Evolutionary conservation across 2,797 vertebrate genomes (phyloP), one percentile per base, ranked within the genome.

Genomic region (Pipistrellus nathusii): DNA sequence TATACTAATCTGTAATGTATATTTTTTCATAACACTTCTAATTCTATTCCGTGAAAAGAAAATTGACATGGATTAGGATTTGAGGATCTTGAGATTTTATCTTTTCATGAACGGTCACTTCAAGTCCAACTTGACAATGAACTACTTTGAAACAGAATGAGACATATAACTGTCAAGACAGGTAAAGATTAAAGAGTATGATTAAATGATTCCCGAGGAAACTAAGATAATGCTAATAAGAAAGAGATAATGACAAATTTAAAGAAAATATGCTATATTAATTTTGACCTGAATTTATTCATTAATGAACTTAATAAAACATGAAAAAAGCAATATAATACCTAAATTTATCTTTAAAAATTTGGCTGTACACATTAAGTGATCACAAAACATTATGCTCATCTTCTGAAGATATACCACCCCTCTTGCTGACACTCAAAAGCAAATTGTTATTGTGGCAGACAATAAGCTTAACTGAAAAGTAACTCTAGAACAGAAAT

Each of bases 41-140:
- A 78, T 86, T 93, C 46, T 72, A 3, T 83, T 92, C 35, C 85
- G 8, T 76, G 55, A 83, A 93, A 94, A 85, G 57, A 91, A 96
- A 46, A 32, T 25, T 73, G 48, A 76, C 20, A 89, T 89, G 51
- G 90, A 89, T 66, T 82, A 94, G 85, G 38, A 78, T 88, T 91
- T 91, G 32, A 83, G 32, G 46, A 76, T 69, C 48, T 68, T 93
- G 30, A 95, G 59, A 77, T 85, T 90, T 89, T 80, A 85, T 76
- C 44, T 93, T 88, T 53, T 76, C 46, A 83, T 91, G 53, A 76
- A 71, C 68, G 30, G 68, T 88, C 75, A 78, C 13, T 84, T 94
- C 55, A 91, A 95, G 48, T 94, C 38, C 76, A 97, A 86, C 48
- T 41, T 90, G 90, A 90, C 55, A 95, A 72, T 66, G 38, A 89